phyloP scores from a whole-genome alignment of 2,797 vertebrate species.

The Cygnus olor region DNA sequence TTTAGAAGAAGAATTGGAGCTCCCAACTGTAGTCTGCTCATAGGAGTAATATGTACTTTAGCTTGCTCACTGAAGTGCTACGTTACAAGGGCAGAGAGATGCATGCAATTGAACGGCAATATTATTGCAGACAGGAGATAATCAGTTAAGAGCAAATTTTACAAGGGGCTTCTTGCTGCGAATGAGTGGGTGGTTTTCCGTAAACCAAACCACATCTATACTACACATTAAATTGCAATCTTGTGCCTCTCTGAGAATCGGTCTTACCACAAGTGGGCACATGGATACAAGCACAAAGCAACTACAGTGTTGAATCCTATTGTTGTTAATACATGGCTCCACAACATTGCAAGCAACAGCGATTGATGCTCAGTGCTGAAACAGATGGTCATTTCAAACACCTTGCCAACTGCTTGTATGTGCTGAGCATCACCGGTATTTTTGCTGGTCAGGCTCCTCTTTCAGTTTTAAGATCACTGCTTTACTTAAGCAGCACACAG shows the following conservation, averaged over 20 bases:
- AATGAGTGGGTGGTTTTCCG: not conserved
- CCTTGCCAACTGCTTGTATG: conserved; percentile 44
- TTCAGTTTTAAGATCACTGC: conserved; percentile 28
- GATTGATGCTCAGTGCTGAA: not conserved
- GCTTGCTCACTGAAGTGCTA: conserved; percentile 48
- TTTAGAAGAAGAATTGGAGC: conserved; percentile 42
- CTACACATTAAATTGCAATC: not conserved
- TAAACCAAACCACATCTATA: not conserved
- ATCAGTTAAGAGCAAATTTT: conserved; percentile 27
- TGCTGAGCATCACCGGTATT: not conserved
- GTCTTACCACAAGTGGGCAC: not conserved
- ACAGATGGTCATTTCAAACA: conserved; percentile 50
- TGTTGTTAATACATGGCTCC: conserved; percentile 11
- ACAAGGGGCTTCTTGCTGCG: not conserved
- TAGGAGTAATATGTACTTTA: conserved; percentile 34
- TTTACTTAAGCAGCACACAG: conserved; percentile 23
- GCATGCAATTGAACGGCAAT: conserved; percentile 14
- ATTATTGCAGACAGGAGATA: not conserved
- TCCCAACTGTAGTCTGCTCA: conserved; percentile 43
- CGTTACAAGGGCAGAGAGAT: conserved; percentile 45
- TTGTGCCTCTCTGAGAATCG: not conserved
- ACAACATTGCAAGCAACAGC: not conserved
- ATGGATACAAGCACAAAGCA: not conserved
- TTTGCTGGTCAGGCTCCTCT: conserved; percentile 26
- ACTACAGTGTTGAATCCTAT: not conserved